These are phyloP conservation scores for Kryptopterus vitreolus DNA, from an alignment of 2,797 vertebrate genomes.

Conservation along the genomic window DNA sequence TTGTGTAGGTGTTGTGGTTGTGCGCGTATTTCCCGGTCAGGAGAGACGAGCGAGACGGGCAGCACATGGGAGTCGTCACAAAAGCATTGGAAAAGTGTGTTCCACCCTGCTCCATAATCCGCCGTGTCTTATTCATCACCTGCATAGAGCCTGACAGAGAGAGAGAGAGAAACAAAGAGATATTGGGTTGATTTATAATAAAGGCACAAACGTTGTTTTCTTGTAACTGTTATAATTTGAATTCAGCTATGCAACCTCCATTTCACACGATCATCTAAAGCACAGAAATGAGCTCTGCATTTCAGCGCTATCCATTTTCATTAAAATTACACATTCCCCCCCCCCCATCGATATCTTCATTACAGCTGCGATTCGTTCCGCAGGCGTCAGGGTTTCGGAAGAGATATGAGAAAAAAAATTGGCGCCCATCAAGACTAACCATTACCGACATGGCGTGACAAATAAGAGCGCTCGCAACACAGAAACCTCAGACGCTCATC, in stretches of 20 bases:
- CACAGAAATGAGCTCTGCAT: neutral
- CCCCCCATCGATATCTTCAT: neutral
- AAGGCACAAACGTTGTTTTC: neutral
- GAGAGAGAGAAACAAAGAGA: slow-evolving; percentile 9
- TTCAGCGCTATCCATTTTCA: neutral
- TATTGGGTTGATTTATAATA: neutral
- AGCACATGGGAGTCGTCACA: slow-evolving; percentile 88
- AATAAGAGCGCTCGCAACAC: neutral
- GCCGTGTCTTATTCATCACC: slow-evolving; percentile 62
- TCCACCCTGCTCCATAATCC: slow-evolving; percentile 71
- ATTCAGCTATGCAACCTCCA: neutral
- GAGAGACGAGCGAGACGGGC: slow-evolving; percentile 80
- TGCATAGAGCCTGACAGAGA: slow-evolving; percentile 58
- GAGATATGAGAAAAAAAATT: neutral
- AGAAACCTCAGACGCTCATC: neutral
- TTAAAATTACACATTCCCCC: neutral
- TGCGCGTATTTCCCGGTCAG: slow-evolving; percentile 92
- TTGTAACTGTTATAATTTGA: neutral
- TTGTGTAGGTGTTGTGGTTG: slow-evolving; percentile 98
- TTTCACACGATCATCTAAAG: neutral
- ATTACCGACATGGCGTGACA: neutral
- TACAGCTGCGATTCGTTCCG: neutral
- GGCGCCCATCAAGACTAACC: neutral
- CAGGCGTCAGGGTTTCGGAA: neutral
- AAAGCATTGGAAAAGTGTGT: slow-evolving; percentile 86